Evolutionary conservation across 2,113 vertebrate genomes (phyloP).

Genomic region (Gambusia affinis): DNA sequence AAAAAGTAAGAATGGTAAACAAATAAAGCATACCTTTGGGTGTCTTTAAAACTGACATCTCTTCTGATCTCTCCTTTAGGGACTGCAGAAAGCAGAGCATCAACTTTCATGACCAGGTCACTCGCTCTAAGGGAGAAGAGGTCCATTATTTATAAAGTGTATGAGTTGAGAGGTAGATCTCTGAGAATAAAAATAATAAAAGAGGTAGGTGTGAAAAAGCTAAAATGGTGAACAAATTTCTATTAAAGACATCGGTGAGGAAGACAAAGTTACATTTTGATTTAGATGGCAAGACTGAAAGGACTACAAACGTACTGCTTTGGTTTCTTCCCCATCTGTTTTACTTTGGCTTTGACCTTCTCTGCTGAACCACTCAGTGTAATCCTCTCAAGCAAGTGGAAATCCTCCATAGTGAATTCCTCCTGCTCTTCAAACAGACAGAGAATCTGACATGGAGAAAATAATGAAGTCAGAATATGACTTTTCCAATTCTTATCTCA

Average conservation of each 20-base stretch:
- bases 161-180: not conserved
- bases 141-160: conserved; percentile 42
- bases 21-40: conserved; percentile 83
- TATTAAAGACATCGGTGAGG: not conserved
- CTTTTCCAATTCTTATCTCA: conserved; percentile 40
- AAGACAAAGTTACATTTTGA: not conserved
- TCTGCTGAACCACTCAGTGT: conserved; percentile 84
- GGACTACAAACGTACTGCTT: conserved; percentile 74
- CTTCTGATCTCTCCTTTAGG: conserved; percentile 83
- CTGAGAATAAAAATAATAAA: not conserved
- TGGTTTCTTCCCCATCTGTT: conserved; percentile 83
- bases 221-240: conserved; percentile 10
- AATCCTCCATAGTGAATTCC: conserved; percentile 88
- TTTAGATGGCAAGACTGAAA: conserved; percentile 7
- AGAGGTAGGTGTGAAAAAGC: not conserved
- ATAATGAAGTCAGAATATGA: conserved; percentile 37
- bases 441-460: conserved; percentile 81
- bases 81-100: conserved; percentile 86
- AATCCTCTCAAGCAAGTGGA: conserved; percentile 90
- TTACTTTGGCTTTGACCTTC: conserved; percentile 88
- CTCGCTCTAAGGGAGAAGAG: conserved; percentile 78
- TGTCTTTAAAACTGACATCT: conserved; percentile 84
- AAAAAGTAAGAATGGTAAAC: not conserved
- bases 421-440: conserved; percentile 84
- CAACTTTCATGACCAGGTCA: conserved; percentile 93